Evolutionary conservation across 1,140 invertebrate species (phyloP), one percentile per base, ranked within the genome.

Genomic region (Diploscapter pachys): DNA sequence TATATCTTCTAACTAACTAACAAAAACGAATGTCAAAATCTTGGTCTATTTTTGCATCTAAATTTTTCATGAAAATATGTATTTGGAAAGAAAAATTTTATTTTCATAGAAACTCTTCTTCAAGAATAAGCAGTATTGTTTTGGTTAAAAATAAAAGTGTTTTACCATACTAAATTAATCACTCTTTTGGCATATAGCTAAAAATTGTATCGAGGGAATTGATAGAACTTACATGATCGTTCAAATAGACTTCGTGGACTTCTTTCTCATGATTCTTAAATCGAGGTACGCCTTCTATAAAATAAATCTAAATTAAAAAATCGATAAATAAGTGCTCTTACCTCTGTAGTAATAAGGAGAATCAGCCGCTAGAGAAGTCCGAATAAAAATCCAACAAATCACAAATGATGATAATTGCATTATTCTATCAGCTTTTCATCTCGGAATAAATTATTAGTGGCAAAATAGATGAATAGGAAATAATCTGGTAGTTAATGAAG

Each of bases 221-320:
- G 51, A 50, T 65, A 31, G 8, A 65, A 31, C 8, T 65, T 31
- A 68, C 66, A 52, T 68, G 53, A 48, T 68, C 66, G 11, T 55
- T 55, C 51, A 68, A 48, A 48, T 68, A 68, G 9, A 68, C 66
- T 48, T 68, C 66, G 50, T 68, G 6, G 8, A 11, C 57, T 31
- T 52, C 53, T 55, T 68, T 68, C 52, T 68, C 66, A 48, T 55
- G 56, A 9, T 6, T 68, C 48, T 53, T 68, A 48, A 68, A 68
- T 8, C 66, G 66, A n/a, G 66, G 66, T 55, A 68, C 66, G 11
- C 66, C 66, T 31, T 59, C 31, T 59, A 59, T 59, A 59, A 59
- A 59, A 59, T 11, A 59, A 59, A 59, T 59, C 9, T 11, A 11
- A 59, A 59, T 11, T 59, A 59, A 59, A 31, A 59, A 11, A 59